Evolutionary conservation across 2,797 vertebrate species (phyloP).

Genomic region (Malurus splendens): DNA sequence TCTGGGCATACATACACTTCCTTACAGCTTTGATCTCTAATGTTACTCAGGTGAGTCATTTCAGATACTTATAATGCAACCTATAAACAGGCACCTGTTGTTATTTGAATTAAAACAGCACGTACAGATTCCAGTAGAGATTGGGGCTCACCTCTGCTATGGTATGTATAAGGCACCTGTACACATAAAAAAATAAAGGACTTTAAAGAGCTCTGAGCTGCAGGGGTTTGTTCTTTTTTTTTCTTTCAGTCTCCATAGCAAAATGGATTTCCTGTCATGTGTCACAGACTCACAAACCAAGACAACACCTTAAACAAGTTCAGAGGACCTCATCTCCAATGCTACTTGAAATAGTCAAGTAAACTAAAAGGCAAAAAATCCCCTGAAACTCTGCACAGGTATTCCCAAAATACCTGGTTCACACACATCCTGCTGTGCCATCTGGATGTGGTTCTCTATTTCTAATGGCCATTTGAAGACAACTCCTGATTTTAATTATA

Average conservation of each 20-base stretch:
- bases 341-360: background rate
- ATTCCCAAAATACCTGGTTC: background rate
- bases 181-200: background rate
- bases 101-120: background rate
- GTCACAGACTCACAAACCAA: background rate
- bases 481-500: background rate
- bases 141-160: background rate
- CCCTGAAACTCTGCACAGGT: background rate
- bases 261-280: background rate
- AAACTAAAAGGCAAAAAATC: background rate
- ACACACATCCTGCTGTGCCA: background rate
- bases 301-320: background rate
- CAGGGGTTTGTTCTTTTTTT: background rate
- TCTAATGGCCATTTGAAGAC: background rate
- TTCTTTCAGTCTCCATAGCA: background rate
- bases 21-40: constrained; percentile 30
- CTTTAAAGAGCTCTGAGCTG: background rate
- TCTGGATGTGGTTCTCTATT: background rate
- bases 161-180: background rate
- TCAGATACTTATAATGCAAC: background rate
- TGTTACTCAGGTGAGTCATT: background rate
- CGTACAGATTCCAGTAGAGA: background rate
- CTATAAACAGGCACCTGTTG: background rate
- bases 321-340: background rate
- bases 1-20: background rate